phyloP scores from a whole-genome alignment of 2,113 vertebrate genomes.

The Corythornis cristatus region DNA sequence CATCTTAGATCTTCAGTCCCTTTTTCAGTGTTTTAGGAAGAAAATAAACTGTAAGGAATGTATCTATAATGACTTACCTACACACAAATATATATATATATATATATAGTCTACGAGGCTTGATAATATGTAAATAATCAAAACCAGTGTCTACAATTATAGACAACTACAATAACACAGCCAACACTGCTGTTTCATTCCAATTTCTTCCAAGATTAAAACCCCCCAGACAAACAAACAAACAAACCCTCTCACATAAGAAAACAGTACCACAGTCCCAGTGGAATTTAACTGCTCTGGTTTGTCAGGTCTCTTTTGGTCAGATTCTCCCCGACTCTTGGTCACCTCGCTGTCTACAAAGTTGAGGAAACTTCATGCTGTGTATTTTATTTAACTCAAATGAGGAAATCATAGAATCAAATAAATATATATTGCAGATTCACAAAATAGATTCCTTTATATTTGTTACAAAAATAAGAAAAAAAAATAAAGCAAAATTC shows the following conservation, averaged over 20 bases:
- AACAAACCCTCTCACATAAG: background rate
- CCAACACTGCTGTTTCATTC: background rate
- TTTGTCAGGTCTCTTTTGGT: background rate
- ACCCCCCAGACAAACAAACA: background rate
- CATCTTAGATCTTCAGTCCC: conserved; percentile 32
- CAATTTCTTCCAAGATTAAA: background rate
- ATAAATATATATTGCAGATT: background rate
- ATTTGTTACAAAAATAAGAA: background rate
- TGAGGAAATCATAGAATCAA: background rate
- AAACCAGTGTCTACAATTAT: background rate
- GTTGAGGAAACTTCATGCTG: background rate
- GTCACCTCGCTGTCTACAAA: background rate
- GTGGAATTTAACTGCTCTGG: background rate
- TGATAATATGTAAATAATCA: background rate
- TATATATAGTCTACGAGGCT: background rate
- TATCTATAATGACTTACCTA: background rate
- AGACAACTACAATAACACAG: background rate
- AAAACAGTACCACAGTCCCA: background rate
- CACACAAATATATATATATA: background rate
- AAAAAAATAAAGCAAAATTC: background rate
- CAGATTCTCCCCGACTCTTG: background rate
- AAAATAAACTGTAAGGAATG: background rate
- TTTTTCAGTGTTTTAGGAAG: conserved; percentile 29
- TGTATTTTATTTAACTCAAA: background rate
- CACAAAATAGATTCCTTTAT: background rate